Conservation (phyloP, 2,888 invertebrate genomes). For the Hanleya hanleyi region DNA sequence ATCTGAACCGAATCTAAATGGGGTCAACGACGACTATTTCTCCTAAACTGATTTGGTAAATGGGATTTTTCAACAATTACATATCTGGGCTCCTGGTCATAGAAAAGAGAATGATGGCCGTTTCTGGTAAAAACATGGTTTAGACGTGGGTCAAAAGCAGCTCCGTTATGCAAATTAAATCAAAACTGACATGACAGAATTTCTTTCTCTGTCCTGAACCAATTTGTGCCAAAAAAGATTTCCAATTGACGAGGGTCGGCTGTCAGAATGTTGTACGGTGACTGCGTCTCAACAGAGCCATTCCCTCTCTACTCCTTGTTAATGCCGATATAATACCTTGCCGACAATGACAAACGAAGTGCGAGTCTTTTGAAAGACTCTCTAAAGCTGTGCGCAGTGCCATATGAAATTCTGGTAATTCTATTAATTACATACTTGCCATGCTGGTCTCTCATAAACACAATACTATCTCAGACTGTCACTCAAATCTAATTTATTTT, state of each 20-base stretch:
- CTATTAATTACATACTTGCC: not conserved
- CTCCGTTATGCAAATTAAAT: slow-evolving; percentile 3
- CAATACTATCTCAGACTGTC: not conserved
- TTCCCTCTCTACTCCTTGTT: not conserved
- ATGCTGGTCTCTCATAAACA: not conserved
- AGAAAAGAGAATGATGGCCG: too few relatives aligned
- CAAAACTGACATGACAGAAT: not conserved
- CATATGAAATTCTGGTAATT: slow-evolving; percentile 9
- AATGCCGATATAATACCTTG: not conserved
- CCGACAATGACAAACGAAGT: not conserved
- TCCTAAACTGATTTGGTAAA: too few relatives aligned
- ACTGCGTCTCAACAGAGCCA: not conserved
- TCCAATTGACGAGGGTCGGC: not conserved
- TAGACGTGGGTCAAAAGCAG: not conserved
- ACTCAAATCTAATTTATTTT: slow-evolving; percentile 7
- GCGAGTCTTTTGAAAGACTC: not conserved
- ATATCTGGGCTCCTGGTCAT: too few relatives aligned
- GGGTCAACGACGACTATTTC: too few relatives aligned
- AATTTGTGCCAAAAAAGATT: not conserved
- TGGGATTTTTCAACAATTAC: too few relatives aligned
- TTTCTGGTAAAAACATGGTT: too few relatives aligned
- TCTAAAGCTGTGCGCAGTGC: not conserved
- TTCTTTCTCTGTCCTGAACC: not conserved
- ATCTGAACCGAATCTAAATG: too few relatives aligned
- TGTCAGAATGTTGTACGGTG: slow-evolving; percentile 3